phyloP scores from a whole-genome alignment of 2,888 invertebrate genomes.

The Eupithecia exiguata region DNA sequence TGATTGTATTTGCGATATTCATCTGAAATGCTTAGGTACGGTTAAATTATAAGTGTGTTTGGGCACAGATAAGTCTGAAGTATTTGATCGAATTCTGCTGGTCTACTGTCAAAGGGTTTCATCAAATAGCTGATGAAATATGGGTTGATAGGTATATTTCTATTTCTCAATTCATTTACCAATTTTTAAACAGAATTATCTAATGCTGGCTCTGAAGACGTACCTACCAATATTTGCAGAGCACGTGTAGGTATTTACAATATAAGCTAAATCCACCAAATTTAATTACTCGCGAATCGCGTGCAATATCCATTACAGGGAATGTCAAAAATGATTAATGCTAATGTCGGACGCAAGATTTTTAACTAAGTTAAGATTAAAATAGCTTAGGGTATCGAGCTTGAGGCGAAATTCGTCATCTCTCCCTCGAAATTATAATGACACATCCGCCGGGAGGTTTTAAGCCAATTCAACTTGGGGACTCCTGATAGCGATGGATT shows the following conservation, averaged over 20 bases:
- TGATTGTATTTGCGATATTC: conserved; percentile 41
- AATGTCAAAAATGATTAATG: conserved; percentile 82
- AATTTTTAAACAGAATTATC: no score
- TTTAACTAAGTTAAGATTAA: conserved; percentile 84
- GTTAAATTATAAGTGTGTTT: conserved; percentile 5
- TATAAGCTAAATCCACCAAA: conserved; percentile 29
- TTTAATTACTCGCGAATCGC: conserved; percentile 37
- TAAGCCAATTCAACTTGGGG: conserved; percentile 78
- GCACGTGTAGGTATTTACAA: no score
- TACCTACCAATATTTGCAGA: no score
- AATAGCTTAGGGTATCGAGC: conserved; percentile 80
- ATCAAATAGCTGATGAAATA: no score
- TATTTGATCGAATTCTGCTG: background rate
- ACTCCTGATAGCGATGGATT: conserved; percentile 65
- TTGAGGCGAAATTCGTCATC: conserved; percentile 79
- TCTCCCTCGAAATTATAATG: conserved; percentile 82
- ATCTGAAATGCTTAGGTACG: conserved; percentile 25
- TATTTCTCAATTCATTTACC: no score
- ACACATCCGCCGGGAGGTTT: conserved; percentile 81
- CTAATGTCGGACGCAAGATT: conserved; percentile 81
- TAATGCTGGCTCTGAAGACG: no score
- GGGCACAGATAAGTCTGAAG: background rate
- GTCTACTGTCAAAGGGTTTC: background rate
- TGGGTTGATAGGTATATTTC: no score
- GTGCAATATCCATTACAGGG: conserved; percentile 73